A percentile compares a stretch with the other conserved stretches of the same genome.
Evolutionary conservation across 2,797 vertebrate genomes (phyloP).

Genomic region (Clarias platycephalus): DNA sequence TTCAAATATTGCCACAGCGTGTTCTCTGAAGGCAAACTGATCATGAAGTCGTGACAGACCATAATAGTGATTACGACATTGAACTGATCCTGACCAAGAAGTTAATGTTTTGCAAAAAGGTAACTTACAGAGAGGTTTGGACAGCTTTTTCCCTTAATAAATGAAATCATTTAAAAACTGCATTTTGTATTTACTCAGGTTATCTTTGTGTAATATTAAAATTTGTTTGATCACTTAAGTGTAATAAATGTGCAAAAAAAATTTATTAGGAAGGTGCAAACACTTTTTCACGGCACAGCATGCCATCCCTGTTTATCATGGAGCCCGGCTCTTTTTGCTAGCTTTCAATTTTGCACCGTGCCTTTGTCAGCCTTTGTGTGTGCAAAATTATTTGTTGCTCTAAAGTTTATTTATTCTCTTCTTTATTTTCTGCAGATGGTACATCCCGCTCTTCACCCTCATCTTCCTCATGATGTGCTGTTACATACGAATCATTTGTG

Average conservation of each 20-base stretch:
- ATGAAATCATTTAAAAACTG: no score
- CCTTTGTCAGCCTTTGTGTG: background rate
- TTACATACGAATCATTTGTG: conserved; percentile 80
- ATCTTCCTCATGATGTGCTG: conserved; percentile 84
- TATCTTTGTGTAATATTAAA: no score
- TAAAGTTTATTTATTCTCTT: background rate
- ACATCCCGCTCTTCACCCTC: conserved; percentile 80
- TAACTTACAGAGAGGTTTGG: background rate
- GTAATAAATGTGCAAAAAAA: no score
- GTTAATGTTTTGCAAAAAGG: background rate
- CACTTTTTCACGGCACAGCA: background rate
- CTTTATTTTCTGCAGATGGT: conserved; percentile 68
- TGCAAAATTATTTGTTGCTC: background rate
- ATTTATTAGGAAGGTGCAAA: no score
- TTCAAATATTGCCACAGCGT: background rate
- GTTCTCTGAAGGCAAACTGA: background rate
- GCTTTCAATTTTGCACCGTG: background rate
- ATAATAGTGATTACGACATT: background rate
- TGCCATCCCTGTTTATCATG: background rate
- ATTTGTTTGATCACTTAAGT: no score
- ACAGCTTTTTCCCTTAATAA: no score
- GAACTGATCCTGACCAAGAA: background rate
- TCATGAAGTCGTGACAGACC: background rate
- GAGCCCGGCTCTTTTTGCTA: background rate
- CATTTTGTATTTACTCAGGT: no score